These are phyloP conservation scores for Morphnarchus princeps DNA, from an alignment of 2,113 vertebrate genomes.

Conservation along the genomic window DNA sequence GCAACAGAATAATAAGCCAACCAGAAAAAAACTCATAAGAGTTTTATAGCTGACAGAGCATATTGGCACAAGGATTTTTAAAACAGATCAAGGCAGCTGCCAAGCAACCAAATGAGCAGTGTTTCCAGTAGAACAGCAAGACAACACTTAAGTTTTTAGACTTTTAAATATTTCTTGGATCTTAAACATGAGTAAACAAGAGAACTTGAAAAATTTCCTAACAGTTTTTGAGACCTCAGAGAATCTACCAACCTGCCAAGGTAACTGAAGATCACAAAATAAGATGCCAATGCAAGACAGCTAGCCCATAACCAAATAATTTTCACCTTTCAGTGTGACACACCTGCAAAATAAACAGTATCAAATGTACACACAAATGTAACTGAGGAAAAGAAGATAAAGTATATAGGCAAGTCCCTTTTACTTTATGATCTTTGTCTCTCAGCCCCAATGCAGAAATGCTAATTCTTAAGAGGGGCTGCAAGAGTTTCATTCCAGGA, in stretches of 20 bases:
- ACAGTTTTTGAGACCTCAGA: neutral
- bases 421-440: neutral
- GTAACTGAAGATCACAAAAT: neutral
- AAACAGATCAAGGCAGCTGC: neutral
- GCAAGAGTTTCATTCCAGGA: neutral
- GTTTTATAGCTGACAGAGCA: neutral
- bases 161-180: neutral
- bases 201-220: neutral
- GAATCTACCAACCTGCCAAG: neutral
- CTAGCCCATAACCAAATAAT: neutral
- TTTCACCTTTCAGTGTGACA: neutral
- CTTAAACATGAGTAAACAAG: neutral
- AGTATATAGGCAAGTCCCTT: neutral
- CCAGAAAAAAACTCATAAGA: neutral
- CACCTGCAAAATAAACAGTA: neutral
- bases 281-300: neutral
- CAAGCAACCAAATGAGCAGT: neutral
- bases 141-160: neutral
- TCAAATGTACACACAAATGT: fast-evolving
- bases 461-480: neutral
- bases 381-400: neutral
- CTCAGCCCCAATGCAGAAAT: neutral
- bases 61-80: neutral
- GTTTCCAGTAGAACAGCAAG: neutral
- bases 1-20: neutral